Evolutionary conservation across 2,888 invertebrate genomes (phyloP), one percentile per base, ranked within the genome.

Genomic region (Xestia rhomboidea): DNA sequence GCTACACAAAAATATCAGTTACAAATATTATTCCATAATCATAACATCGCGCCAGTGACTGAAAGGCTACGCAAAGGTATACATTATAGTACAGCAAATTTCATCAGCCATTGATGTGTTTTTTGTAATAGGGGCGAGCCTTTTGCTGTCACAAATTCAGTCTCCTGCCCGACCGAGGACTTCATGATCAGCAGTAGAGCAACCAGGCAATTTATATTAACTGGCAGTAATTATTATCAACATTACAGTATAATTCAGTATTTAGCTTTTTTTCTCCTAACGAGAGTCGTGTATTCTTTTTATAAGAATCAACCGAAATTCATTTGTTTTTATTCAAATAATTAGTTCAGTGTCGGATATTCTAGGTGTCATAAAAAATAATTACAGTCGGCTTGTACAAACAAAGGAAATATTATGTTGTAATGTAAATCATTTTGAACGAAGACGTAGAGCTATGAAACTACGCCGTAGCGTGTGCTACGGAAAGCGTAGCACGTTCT

Each of bases 401-500:
- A 85, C 75, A 79, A 74, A 82, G 73, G 70, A 68, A 73, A 74
- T 77, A 77, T 73, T 68, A 70, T 60, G 66, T 64, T 77, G 74
- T 72, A 51, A 73, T 81, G 72, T 70, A 62, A 81, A 84, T 68
- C 70, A 78, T 78, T 73, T 84, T 72, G 21, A 72, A 54, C 24
- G 57, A 2, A 71, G 41, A 27, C 76, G 34, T 62, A 63, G 80
- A 84, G 54, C 82, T 84, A 84, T 64, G 85, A 78, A 68, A 74
- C 82, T 84, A 78, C 82, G 82, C 69, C 77, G 81, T 83, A 76
- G 76, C 54, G 51, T 2, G 49, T 34, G 81, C 83, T 83, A 84
- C 77, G 81, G 6, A 51, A 8, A 21, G 11, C 66, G 78, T 79
- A 79, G 80, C 41, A 27, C 4, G 13, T 21, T 44, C 38, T 44